These are phyloP conservation scores for Erpornis zantholeuca DNA, from an alignment of 2,113 vertebrate genomes.

Conservation along the genomic window DNA sequence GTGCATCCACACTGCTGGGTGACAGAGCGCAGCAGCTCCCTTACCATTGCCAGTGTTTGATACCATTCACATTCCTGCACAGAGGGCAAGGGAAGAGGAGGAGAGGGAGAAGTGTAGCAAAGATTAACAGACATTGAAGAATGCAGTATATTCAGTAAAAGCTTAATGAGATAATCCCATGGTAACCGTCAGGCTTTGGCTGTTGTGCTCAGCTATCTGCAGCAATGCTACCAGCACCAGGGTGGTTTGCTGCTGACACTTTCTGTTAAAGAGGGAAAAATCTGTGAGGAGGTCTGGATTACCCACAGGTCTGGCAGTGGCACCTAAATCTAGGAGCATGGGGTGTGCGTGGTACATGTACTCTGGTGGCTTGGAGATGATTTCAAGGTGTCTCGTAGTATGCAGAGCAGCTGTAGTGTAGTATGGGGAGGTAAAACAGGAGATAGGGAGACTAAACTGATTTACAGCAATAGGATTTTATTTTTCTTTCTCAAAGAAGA, in stretches of 20 bases:
- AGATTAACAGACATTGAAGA: slow-evolving; percentile 6
- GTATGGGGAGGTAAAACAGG: not conserved
- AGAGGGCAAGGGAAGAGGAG: not conserved
- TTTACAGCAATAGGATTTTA: not conserved
- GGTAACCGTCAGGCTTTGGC: not conserved
- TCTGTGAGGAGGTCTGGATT: not conserved
- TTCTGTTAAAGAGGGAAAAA: not conserved
- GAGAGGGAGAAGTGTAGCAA: not conserved
- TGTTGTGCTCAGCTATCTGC: not conserved
- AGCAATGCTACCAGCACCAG: not conserved
- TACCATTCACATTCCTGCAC: not conserved
- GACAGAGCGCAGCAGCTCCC: not conserved
- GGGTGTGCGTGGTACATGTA: not conserved
- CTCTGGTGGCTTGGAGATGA: not conserved
- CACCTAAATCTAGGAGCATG: not conserved
- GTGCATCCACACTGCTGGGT: not conserved
- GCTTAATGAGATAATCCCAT: slow-evolving; percentile 33
- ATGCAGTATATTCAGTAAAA: not conserved
- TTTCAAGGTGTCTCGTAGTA: not conserved
- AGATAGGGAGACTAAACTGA: not conserved
- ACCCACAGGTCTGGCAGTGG: not conserved
- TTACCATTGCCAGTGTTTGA: fast-evolving
- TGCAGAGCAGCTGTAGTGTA: not conserved
- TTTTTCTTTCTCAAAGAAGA: not conserved
- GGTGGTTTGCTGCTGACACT: not conserved